phyloP scores from a whole-genome alignment of 2,888 invertebrate species.

The Caenorhabditis panamensis region DNA sequence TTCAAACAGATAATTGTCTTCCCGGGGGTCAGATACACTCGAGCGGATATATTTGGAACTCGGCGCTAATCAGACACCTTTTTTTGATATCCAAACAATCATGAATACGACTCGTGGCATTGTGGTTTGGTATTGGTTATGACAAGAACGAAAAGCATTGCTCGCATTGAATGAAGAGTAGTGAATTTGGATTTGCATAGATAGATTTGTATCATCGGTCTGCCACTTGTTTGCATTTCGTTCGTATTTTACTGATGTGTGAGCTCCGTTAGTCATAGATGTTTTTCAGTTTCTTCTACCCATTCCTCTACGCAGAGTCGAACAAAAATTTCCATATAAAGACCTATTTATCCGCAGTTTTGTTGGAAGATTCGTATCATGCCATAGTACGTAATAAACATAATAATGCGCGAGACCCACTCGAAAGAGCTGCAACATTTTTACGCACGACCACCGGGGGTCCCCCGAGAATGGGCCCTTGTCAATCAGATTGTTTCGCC shows the following conservation, averaged over 20 bases:
- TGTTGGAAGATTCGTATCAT: conserved; percentile 59
- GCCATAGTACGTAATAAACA: conserved; percentile 62
- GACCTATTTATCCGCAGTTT: conserved; percentile 14
- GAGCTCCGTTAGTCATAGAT: background rate
- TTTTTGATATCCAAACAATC: conserved; percentile 20
- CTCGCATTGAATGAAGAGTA: background rate
- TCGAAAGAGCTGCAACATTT: conserved; percentile 61
- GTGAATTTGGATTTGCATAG: conserved; percentile 7
- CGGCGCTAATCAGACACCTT: conserved; percentile 21
- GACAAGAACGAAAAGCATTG: background rate
- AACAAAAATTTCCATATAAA: conserved; percentile 10
- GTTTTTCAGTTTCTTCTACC: background rate
- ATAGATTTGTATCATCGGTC: conserved; percentile 6
- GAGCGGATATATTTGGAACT: conserved; percentile 44
- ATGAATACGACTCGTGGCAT: background rate
- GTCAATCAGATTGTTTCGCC: conserved; percentile 66
- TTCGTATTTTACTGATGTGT: background rate
- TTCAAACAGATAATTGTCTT: conserved; percentile 59
- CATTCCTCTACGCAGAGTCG: background rate
- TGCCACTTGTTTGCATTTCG: background rate
- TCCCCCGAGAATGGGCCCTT: conserved; percentile 56
- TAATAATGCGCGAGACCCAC: conserved; percentile 54
- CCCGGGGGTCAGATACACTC: conserved; percentile 38
- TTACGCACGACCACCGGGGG: conserved; percentile 54
- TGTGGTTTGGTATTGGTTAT: background rate